Percentiles rank a stretch among this genome's conserved stretches.
Conservation (phyloP, 1,140 invertebrate genomes). For the Aphelenchoides besseyi region DNA sequence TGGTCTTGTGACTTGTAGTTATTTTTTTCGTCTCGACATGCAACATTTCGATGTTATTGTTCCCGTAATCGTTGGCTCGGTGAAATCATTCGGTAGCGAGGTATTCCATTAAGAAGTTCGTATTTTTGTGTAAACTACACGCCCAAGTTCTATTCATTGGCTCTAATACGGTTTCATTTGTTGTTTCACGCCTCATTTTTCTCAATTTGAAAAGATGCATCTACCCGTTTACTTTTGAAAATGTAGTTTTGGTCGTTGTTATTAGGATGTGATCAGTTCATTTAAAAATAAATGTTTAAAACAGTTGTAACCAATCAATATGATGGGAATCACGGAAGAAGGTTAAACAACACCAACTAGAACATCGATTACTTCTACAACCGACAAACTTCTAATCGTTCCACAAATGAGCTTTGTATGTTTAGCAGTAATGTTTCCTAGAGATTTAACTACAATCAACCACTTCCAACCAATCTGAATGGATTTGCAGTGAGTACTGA, state of each 20-base stretch:
- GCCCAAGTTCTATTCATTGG: not conserved
- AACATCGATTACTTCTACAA: too few species aligned
- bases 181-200: not conserved
- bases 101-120: conserved; percentile 13
- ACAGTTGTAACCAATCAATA: too few species aligned
- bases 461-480: not conserved
- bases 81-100: conserved; percentile 27
- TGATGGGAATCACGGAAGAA: too few species aligned
- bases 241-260: not conserved
- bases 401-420: too few species aligned
- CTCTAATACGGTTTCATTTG: not conserved
- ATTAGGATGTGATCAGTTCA: not conserved
- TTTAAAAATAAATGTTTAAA: not conserved
- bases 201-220: too few species aligned
- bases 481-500: not conserved
- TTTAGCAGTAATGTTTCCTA: too few species aligned
- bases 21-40: conserved; percentile 52
- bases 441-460: not conserved
- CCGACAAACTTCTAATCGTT: too few species aligned
- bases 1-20: conserved; percentile 39
- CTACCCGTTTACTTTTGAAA: not conserved
- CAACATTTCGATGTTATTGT: conserved; percentile 53
- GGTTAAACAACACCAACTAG: too few species aligned
- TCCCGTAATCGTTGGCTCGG: conserved; percentile 45
- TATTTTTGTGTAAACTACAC: too few species aligned